Base-by-base conservation (phyloP, 1,140 invertebrate species). In the Apolygus lucorum region DNA sequence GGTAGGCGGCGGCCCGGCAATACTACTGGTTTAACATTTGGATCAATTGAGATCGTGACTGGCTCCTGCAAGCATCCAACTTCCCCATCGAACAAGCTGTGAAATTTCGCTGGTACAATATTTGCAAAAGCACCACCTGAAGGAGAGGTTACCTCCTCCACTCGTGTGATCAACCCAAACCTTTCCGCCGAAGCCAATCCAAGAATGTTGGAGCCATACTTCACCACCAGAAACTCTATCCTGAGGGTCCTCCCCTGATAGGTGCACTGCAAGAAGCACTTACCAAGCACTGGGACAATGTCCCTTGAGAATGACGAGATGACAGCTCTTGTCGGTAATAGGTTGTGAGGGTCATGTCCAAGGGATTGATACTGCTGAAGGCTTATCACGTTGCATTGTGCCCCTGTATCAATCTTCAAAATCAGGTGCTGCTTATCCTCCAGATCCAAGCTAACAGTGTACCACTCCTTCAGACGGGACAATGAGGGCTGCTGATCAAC, bases 1-100 rank as follows among this genome's bases (percentile, higher is more conserved):
- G 65, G 65, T 67, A 67, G 29, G 8, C 65, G 29, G 13, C 29
- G 65, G 11, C 27, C 65, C n/a, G 65, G 65, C 11, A 34, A 67
- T n/a, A 67, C 65, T 13, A 67, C 65, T 24, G 65, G 65, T 29
- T 67, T 67, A 2, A 67, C 65, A 22, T n/a, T 21, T n/a, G 65
- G 63, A 65, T 67, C 65, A 34, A 67, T 42, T 8, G n/a, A 34
- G 29, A 67, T 67, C 29, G 29, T 67, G 11, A 67, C 65, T 42
- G n/a, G 11, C 1, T 67, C 27, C 42, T 27, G 65, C 29, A 67
- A 34, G n/a, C 27, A 67, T n/a, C 65, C 65, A 11, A 67, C 65
- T 67, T 67, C 65, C 29, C 65, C 29, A 42, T 67, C 65, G 42
- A 67, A 67, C 14, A 67, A 25, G 17, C 42, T 14, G 14, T 13